phyloP scores from a whole-genome alignment of 2,113 vertebrate species.

The Chrysemys picta region DNA sequence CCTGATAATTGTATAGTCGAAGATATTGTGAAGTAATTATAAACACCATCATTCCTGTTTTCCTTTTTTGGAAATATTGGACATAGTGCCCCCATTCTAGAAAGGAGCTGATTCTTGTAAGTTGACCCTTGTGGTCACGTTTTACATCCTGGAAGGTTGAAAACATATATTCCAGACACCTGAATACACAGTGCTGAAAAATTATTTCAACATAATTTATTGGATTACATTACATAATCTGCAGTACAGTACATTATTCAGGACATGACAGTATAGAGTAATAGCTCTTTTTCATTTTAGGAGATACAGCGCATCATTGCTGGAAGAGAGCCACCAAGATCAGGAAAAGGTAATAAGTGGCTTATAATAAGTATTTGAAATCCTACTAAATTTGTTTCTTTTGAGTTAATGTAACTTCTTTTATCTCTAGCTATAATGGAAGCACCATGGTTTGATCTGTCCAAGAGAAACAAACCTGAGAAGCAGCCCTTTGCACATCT shows the following conservation, averaged over 20 bases:
- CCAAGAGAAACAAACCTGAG: slow-evolving; percentile 72
- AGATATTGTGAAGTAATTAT: not conserved
- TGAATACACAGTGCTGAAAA: not conserved
- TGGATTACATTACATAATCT: not conserved
- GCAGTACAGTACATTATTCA: not conserved
- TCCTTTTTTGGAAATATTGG: not conserved
- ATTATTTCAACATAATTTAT: not conserved
- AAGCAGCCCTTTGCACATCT: slow-evolving; percentile 83
- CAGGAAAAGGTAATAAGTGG: slow-evolving; percentile 75
- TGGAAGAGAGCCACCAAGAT: slow-evolving; percentile 63
- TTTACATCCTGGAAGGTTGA: not conserved
- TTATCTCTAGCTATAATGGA: slow-evolving; percentile 75
- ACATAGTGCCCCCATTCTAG: not conserved
- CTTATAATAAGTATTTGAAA: not conserved
- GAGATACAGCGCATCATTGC: slow-evolving; percentile 77
- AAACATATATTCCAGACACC: not conserved
- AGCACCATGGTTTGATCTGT: slow-evolving; percentile 66
- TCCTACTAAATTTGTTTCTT: not conserved
- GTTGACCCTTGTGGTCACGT: not conserved
- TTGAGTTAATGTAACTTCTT: slow-evolving; percentile 53
- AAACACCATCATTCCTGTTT: not conserved
- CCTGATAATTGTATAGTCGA: not conserved
- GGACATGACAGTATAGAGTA: not conserved
- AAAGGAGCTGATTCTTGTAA: not conserved
- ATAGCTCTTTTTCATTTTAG: slow-evolving; percentile 70